A percentile compares a stretch with the other conserved stretches of the same genome.
phyloP scores from a whole-genome alignment of 1,140 invertebrate genomes.

The Patella vulgata region DNA sequence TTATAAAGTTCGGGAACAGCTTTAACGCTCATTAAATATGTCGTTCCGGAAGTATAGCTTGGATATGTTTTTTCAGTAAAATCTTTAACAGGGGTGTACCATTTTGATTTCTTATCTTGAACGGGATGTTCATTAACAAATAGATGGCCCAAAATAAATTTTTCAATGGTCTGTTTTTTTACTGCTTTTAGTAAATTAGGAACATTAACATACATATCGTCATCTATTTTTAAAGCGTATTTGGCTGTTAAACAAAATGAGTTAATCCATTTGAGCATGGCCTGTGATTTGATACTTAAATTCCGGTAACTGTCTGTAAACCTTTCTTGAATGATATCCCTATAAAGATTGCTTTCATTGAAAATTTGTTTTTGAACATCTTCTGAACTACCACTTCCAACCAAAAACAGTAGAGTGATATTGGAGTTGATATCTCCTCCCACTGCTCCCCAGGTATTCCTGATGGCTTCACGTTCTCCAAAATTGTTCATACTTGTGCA shows the following conservation, averaged over 20 bases:
- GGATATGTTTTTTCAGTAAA: slow-evolving; percentile 60
- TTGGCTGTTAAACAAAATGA: slow-evolving; percentile 73
- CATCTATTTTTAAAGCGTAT: slow-evolving; percentile 69
- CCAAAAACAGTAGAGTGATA: slow-evolving; percentile 73
- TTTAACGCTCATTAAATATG: slow-evolving; percentile 58
- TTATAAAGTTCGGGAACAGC: slow-evolving; percentile 50
- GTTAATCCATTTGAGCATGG: slow-evolving; percentile 82
- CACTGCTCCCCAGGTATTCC: slow-evolving; percentile 59
- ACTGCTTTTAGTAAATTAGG: slow-evolving; percentile 32
- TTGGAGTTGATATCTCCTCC: slow-evolving; percentile 12
- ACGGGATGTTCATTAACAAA: slow-evolving; percentile 39
- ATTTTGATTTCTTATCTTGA: slow-evolving; percentile 62
- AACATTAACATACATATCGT: slow-evolving; percentile 58
- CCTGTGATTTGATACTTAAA: slow-evolving; percentile 87
- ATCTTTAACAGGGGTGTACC: slow-evolving; percentile 60
- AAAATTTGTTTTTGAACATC: slow-evolving; percentile 43
- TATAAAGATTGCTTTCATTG: slow-evolving; percentile 71
- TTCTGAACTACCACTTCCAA: slow-evolving; percentile 73
- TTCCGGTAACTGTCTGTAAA: slow-evolving; percentile 84
- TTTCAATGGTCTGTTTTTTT: background rate
- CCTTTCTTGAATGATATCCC: slow-evolving; percentile 81
- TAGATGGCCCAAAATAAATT: slow-evolving; percentile 39
- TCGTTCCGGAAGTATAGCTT: slow-evolving; percentile 60
- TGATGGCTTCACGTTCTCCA: slow-evolving; percentile 39
- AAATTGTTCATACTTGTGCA: slow-evolving; percentile 30